Percentiles rank a stretch among this genome's conserved stretches.
These are phyloP conservation scores for Drosophila trapezifrons DNA, from an alignment of 1,140 invertebrate species.

Conservation along the genomic window DNA sequence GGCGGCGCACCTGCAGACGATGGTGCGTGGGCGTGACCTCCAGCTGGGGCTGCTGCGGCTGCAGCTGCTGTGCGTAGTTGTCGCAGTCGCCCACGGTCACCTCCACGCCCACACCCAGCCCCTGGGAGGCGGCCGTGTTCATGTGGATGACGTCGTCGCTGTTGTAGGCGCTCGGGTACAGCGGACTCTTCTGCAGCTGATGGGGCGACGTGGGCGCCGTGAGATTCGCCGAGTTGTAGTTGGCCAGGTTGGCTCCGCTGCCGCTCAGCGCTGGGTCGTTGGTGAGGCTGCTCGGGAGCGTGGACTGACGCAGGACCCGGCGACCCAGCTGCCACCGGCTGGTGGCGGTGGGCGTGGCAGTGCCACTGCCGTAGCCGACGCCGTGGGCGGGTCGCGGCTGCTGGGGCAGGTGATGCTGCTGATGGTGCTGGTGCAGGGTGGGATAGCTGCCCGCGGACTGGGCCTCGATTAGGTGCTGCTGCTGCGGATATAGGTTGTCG, in stretches of 20 bases:
- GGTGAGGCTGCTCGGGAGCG: slow-evolving; percentile 74
- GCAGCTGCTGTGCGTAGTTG: slow-evolving; percentile 71
- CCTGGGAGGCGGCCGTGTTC: slow-evolving; percentile 50
- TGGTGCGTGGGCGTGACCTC: slow-evolving; percentile 69
- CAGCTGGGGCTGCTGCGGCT: slow-evolving; percentile 54
- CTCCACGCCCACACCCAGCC: slow-evolving; percentile 33
- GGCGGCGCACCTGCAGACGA: slow-evolving; percentile 79
- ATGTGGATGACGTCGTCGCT: slow-evolving; percentile 82
- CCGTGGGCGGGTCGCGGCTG: slow-evolving; percentile 57
- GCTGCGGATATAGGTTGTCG: slow-evolving; percentile 80
- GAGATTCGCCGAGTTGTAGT: slow-evolving; percentile 77
- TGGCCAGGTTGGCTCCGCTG: slow-evolving; percentile 74
- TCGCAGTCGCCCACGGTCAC: slow-evolving; percentile 66
- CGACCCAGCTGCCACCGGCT: slow-evolving; percentile 78
- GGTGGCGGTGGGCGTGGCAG: slow-evolving; percentile 71
- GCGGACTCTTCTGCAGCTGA: slow-evolving; percentile 76
- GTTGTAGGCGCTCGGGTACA: slow-evolving; percentile 82
- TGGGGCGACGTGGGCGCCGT: slow-evolving; percentile 82
- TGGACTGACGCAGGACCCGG: slow-evolving; percentile 82
- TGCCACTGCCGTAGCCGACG: slow-evolving; percentile 70
- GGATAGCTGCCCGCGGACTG: slow-evolving; percentile 81
- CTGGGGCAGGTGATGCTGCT: slow-evolving; percentile 56
- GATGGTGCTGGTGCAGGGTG: slow-evolving; percentile 67
- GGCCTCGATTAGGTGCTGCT: slow-evolving; percentile 73
- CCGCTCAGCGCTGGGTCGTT: slow-evolving; percentile 76